Base-by-base conservation (phyloP, 1,140 invertebrate species). In the Aphelinus atriplicis region DNA sequence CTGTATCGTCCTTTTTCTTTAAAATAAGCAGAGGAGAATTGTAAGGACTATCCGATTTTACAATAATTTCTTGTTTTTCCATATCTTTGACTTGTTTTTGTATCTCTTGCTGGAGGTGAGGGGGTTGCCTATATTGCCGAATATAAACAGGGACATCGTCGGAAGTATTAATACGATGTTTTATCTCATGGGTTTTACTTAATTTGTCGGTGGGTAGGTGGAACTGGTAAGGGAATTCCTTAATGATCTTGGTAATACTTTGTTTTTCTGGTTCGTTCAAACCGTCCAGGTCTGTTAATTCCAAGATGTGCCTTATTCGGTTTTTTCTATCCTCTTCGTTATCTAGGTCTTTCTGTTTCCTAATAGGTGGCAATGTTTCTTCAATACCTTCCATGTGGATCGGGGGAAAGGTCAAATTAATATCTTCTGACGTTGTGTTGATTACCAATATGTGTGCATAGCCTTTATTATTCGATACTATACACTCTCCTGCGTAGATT, bases 1-100 rank as follows among this genome's bases (percentile, higher is more conserved):
- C 76, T 9, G 7, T 43, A 69, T 81, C 80, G 3, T 58, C 3
- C 69, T 79, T 80, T 62, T 81, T 81, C 1, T 74, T 76, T 9
- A 82, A 78, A 7, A 83, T 57, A 51, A 78, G 78, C 3, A 82
- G n/a, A 42, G 75, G 80, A 58, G 78, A 68, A 45, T 80, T 80
- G 71, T 80, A 81, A 65, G 77, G 71, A 43, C 74, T 78, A 5
- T 7, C 58, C n/a, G 78, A 71, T 73, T 76, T 67, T 72, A 79
- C 76, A 56, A 82, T 82, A n/a, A 82, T 79, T 7, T 73, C 77
- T 43, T 82, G 71, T 26, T 67, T 43, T 65, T 80, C 50, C 75
- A 81, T 72, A 72, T 80, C 77, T 1, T 79, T 9, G 50, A 80
- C 76, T 77, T 80, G 78, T 3, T 45, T 70, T 73, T 42, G 26